Evolutionary conservation across 2,797 vertebrate genomes (phyloP).

Genomic region (Bradypus variegatus): DNA sequence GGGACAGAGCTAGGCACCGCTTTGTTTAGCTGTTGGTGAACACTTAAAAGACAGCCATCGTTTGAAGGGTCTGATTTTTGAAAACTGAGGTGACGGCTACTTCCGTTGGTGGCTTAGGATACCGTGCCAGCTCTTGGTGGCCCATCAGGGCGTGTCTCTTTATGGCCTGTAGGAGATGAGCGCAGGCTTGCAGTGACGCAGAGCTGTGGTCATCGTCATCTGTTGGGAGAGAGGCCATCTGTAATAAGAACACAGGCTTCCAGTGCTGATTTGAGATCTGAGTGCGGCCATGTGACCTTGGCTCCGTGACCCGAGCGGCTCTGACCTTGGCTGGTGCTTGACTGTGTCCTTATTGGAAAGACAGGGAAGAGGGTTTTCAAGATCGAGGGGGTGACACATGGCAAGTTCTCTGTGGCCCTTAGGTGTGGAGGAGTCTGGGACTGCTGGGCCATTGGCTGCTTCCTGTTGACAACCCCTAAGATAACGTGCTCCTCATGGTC

Average conservation of each 20-base stretch:
- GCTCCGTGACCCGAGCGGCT: fast-evolving
- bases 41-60: not conserved
- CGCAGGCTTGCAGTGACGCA: not conserved
- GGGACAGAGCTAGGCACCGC: not conserved
- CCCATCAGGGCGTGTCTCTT: not conserved
- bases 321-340: not conserved
- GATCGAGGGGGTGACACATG: not conserved
- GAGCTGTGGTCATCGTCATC: not conserved
- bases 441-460: not conserved
- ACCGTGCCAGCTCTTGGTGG: not conserved
- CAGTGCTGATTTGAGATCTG: not conserved
- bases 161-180: not conserved
- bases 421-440: not conserved
- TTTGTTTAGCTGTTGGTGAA: not conserved
- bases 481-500: fast-evolving
- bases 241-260: not conserved
- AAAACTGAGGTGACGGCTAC: not conserved
- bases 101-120: not conserved
- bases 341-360: not conserved
- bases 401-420: not conserved
- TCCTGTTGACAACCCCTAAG: not conserved
- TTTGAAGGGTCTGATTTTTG: not conserved
- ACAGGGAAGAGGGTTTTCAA: not conserved
- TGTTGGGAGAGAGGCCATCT: not conserved
- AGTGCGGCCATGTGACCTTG: not conserved